phyloP scores from a whole-genome alignment of 2,888 invertebrate species.

The Diaperis boleti region DNA sequence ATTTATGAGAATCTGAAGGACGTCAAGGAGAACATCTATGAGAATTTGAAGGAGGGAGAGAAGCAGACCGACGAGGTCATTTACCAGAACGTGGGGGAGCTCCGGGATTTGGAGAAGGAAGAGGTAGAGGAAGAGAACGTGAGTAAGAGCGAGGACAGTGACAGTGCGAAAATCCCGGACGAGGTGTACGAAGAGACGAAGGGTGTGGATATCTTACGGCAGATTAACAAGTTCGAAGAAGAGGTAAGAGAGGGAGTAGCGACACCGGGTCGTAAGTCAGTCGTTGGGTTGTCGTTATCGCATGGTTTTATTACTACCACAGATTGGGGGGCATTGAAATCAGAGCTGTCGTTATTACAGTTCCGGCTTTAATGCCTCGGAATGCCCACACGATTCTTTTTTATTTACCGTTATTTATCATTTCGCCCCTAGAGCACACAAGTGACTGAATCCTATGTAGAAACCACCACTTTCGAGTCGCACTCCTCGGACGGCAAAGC shows the following conservation, averaged over 20 bases:
- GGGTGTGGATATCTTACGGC: slow-evolving; percentile 59
- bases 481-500: slow-evolving; percentile 57
- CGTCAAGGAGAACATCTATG: slow-evolving; percentile 48
- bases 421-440: slow-evolving; percentile 60
- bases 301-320: slow-evolving; percentile 42
- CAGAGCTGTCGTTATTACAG: background rate
- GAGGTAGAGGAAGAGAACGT: slow-evolving; percentile 18
- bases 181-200: slow-evolving; percentile 19
- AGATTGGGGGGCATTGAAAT: background rate
- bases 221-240: slow-evolving; percentile 63
- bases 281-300: slow-evolving; percentile 23
- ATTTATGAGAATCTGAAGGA: slow-evolving; percentile 47
- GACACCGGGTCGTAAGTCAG: slow-evolving; percentile 55
- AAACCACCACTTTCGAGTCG: slow-evolving; percentile 60
- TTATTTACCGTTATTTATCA: slow-evolving; percentile 51
- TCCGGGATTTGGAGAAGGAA: slow-evolving; percentile 52
- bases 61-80: slow-evolving; percentile 49
- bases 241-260: slow-evolving; percentile 40
- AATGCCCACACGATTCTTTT: slow-evolving; percentile 53
- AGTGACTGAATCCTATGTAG: slow-evolving; percentile 61
- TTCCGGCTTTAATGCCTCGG: slow-evolving; percentile 44
- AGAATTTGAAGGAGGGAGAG: slow-evolving; percentile 47
- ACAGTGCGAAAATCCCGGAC: slow-evolving; percentile 33
- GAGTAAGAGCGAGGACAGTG: slow-evolving; percentile 1
- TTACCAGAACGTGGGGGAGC: slow-evolving; percentile 56